Conservation (phyloP, 2,888 invertebrate species). For the Drosophila austrosaltans region DNA sequence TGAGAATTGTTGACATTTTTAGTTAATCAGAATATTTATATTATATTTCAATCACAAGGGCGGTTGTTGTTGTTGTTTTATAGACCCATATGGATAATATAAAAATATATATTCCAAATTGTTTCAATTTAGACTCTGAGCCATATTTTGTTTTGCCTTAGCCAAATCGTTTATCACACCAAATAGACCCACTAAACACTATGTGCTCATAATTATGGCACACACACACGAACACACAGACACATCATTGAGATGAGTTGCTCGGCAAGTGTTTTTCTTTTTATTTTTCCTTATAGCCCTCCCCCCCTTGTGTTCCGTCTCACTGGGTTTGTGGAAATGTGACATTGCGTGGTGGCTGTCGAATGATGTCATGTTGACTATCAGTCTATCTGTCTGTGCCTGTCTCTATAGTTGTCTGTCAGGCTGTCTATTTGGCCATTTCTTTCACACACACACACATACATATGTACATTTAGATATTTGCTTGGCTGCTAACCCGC, state of each 20-base stretch:
- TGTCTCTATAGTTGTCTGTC: constrained; percentile 42
- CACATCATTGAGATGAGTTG: constrained; percentile 26
- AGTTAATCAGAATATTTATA: neutral
- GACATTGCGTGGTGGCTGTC: constrained; percentile 63
- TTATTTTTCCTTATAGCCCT: neutral
- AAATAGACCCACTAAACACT: constrained; percentile 39
- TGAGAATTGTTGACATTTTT: too few relatives aligned
- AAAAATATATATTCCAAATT: too few relatives aligned
- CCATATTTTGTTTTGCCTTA: constrained; percentile 27
- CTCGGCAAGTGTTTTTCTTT: constrained; percentile 7
- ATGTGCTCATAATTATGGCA: constrained; percentile 63
- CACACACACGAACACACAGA: constrained; percentile 26
- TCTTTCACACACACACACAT: constrained; percentile 24
- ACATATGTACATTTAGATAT: constrained; percentile 23
- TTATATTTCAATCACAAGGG: too few relatives aligned
- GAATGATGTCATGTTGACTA: constrained; percentile 72
- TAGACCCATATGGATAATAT: too few relatives aligned
- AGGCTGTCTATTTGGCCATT: constrained; percentile 47
- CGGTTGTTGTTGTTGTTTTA: too few relatives aligned
- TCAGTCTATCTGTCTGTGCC: constrained; percentile 27
- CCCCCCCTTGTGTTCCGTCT: neutral
- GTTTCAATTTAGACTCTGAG: constrained; percentile 13
- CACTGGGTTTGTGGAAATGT: constrained; percentile 56
- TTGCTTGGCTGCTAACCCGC: constrained; percentile 21
- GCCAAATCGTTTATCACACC: constrained; percentile 45